Conservation (phyloP, 1,140 invertebrate species). For the Drosophila sp. region DNA sequence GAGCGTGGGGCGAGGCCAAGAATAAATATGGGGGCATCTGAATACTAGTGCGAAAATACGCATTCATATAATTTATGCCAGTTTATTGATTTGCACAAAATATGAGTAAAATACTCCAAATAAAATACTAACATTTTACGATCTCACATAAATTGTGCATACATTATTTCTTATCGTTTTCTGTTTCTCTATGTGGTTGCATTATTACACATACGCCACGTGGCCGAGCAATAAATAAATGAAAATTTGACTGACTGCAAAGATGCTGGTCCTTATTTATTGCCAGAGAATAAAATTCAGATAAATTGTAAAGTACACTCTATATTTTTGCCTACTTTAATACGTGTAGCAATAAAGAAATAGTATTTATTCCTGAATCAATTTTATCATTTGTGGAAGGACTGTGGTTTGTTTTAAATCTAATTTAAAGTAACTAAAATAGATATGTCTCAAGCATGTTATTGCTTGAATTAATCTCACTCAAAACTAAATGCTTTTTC, state of each 20-base stretch:
- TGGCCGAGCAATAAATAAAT: slow-evolving; percentile 12
- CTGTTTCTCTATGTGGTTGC: slow-evolving; percentile 9
- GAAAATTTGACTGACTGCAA: slow-evolving; percentile 9
- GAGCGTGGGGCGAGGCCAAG: neutral
- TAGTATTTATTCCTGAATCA: too few species aligned
- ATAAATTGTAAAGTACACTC: neutral
- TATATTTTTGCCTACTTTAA: neutral
- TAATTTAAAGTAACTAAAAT: too few species aligned
- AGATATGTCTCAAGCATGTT: too few species aligned
- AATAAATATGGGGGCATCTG: neutral
- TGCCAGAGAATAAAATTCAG: neutral
- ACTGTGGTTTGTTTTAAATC: too few species aligned
- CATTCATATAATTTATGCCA: slow-evolving; percentile 70
- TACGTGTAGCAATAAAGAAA: neutral
- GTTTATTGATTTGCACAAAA: slow-evolving; percentile 64
- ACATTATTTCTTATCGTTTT: slow-evolving; percentile 42
- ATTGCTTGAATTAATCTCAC: too few species aligned
- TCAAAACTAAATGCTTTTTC: neutral
- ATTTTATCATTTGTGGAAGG: too few species aligned
- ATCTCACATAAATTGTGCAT: slow-evolving; percentile 66
- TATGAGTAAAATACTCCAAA: slow-evolving; percentile 34
- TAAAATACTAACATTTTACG: slow-evolving; percentile 56
- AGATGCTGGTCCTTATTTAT: neutral
- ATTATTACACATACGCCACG: slow-evolving; percentile 47
- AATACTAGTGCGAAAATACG: slow-evolving; percentile 23